These are phyloP conservation scores for Hydractinia symbiolongicarpus DNA, from an alignment of 30 jellyfish, hydroid and myxozoan species.

Conservation along the genomic window DNA sequence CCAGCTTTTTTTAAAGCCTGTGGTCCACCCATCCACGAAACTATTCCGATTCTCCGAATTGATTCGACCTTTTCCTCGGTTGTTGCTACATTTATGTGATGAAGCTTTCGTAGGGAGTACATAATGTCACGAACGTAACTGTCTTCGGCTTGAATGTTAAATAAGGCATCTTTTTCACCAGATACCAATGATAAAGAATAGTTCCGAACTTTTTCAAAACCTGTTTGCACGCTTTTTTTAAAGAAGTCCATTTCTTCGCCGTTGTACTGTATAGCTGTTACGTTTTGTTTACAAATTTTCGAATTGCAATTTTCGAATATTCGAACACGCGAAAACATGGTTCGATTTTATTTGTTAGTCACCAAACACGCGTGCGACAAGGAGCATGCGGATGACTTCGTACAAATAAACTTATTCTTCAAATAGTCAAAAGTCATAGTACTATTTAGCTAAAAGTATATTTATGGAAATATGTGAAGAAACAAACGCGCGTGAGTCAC, in stretches of 20 bases:
- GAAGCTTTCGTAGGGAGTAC: neutral
- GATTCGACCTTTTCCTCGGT: conserved; percentile 11
- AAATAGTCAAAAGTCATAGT: too few species aligned
- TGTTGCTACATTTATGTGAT: neutral
- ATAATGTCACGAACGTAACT: conserved; percentile 16
- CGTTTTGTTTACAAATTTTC: too few species aligned
- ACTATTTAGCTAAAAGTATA: too few species aligned
- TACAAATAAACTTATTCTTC: too few species aligned
- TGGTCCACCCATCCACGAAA: conserved; percentile 35
- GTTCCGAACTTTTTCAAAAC: conserved; percentile 28
- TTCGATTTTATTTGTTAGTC: too few species aligned
- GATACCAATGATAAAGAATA: conserved; percentile 19
- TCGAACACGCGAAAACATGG: too few species aligned
- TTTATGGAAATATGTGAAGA: too few species aligned
- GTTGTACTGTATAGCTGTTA: neutral
- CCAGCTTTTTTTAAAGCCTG: conserved; percentile 17
- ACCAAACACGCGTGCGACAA: too few species aligned
- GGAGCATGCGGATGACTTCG: too few species aligned
- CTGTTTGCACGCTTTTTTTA: conserved; percentile 26
- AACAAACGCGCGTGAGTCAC: too few species aligned
- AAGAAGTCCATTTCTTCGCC: conserved; percentile 16
- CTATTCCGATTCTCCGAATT: conserved; percentile 19
- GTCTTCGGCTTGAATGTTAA: conserved; percentile 10
- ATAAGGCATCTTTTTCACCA: conserved; percentile 21
- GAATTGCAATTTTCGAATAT: too few species aligned